Conservation (phyloP, 2,888 invertebrate genomes). For the Thera britannica region DNA sequence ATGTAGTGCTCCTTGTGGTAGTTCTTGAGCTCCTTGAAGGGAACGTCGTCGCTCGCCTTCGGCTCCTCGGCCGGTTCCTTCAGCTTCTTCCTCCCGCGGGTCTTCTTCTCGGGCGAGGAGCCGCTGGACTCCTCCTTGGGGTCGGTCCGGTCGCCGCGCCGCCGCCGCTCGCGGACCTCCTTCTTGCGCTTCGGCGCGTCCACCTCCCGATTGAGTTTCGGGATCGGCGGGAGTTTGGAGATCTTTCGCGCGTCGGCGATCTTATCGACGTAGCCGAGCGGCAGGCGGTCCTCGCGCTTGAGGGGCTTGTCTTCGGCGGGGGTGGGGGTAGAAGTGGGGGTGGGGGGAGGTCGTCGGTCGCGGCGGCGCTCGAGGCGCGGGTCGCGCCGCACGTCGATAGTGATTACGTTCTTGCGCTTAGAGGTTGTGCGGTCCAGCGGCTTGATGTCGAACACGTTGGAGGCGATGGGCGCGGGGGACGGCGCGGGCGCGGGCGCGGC, state of each 20-base stretch:
- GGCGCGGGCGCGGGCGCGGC: conserved; percentile 39
- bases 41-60: conserved; percentile 54
- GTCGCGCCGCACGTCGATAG: conserved; percentile 70
- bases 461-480: conserved; percentile 57
- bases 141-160: conserved; percentile 37
- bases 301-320: conserved; percentile 26
- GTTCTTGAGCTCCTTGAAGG: conserved; percentile 85
- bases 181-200: conserved; percentile 47
- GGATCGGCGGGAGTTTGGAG: conserved; percentile 75
- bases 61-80: conserved; percentile 39
- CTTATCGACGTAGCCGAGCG: conserved; percentile 54
- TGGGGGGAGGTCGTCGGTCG: conserved; percentile 40
- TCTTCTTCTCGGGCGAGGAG: conserved; percentile 59
- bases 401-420: conserved; percentile 77
- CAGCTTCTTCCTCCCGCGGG: conserved; percentile 34
- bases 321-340: conserved; percentile 43
- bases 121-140: conserved; percentile 43
- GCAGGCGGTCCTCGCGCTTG: conserved; percentile 28
- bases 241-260: conserved; percentile 62
- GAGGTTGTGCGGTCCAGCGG: conserved; percentile 71
- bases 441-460: conserved; percentile 79
- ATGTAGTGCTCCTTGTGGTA: conserved; percentile 87
- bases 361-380: conserved; percentile 44
- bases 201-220: conserved; percentile 60
- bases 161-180: conserved; percentile 47